phyloP scores from a whole-genome alignment of 1,140 invertebrate genomes.

The Aphelinus atriplicis region DNA sequence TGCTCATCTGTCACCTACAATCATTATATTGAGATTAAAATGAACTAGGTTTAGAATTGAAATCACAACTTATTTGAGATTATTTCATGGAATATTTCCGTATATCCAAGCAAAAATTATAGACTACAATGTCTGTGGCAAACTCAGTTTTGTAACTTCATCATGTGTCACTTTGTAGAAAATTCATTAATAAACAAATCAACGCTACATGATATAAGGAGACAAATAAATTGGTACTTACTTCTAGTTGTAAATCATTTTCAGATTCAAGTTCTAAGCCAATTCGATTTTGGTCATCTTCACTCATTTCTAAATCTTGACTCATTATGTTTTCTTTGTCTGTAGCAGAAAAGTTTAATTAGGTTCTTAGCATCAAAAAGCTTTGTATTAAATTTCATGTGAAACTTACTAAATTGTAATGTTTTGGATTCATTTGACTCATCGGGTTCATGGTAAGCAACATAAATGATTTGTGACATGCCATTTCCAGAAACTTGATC shows the following conservation, averaged over 20 bases:
- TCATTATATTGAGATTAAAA: constrained; percentile 1
- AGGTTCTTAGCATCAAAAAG: not conserved
- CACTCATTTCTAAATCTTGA: constrained; percentile 40
- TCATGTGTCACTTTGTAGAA: not conserved
- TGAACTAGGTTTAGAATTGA: not conserved
- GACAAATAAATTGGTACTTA: constrained; percentile 34
- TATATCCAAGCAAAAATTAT: no score
- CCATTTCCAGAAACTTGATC: constrained; percentile 52
- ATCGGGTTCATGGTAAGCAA: constrained; percentile 65
- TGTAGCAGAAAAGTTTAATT: constrained; percentile 5
- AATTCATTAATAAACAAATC: constrained; percentile 3
- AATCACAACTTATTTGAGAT: no score
- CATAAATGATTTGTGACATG: constrained; percentile 64
- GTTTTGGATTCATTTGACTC: constrained; percentile 60
- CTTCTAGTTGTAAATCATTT: constrained; percentile 59
- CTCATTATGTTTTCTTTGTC: constrained; percentile 43
- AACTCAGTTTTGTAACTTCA: no score
- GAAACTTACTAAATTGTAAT: constrained; percentile 57
- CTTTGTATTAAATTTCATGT: constrained; percentile 3
- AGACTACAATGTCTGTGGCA: no score
- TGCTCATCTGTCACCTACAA: constrained; percentile 73
- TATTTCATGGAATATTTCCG: no score
- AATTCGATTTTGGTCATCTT: constrained; percentile 46
- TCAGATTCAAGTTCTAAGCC: constrained; percentile 52
- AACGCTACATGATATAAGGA: no score